Evolutionary conservation across 2,888 invertebrate genomes (phyloP), one percentile per base, ranked within the genome.

Genomic region (Drosophila multiciliata): DNA sequence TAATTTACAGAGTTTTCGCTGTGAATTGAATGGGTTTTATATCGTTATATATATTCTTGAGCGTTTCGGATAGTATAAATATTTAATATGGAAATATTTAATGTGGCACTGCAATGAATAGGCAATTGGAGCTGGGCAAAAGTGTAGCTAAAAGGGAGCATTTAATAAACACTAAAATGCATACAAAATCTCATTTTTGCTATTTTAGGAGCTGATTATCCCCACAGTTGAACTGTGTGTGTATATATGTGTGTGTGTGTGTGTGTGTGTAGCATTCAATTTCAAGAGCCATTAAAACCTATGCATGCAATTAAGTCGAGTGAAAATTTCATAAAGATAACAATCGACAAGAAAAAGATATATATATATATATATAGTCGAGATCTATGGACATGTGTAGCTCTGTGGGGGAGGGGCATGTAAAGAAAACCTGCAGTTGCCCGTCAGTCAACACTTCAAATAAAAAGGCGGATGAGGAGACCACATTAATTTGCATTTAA

Each of bases 301-400:
- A 81, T 86, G 87, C 89, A 90, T 80, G 90, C 88, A 89, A 89
- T 89, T 90, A 89, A 89, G 83, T 87, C 86, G 89, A 83, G 79
- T 89, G 82, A 87, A 89, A 85, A 89, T 89, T 89, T 89, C 83
- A 85, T 83, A 89, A 85, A 89, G 87, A 87, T 87, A 87, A 89
- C 87, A 89, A 87, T 87, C 88, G 83, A 89, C 82, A 83, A 86
- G 79, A 89, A 85, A 78, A 83, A 83, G 87, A 82, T 85, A 82
- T 81, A 85, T 26, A 29, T 29, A 23, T n/a, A 84, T 80, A 81
- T 81, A 74, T 71, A 66, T 36, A 64, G 62, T 38, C 23, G 55
- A 72, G 48, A 70, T 53, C 64, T 54, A 75, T 57, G 57, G 3
- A 42, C 57, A 42, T 57, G 29, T 29, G 29, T 29, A 26, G n/a